Evolutionary conservation across 2,797 vertebrate genomes (phyloP), one percentile per base, ranked within the genome.

Genomic region (Girardinus metallicus): DNA sequence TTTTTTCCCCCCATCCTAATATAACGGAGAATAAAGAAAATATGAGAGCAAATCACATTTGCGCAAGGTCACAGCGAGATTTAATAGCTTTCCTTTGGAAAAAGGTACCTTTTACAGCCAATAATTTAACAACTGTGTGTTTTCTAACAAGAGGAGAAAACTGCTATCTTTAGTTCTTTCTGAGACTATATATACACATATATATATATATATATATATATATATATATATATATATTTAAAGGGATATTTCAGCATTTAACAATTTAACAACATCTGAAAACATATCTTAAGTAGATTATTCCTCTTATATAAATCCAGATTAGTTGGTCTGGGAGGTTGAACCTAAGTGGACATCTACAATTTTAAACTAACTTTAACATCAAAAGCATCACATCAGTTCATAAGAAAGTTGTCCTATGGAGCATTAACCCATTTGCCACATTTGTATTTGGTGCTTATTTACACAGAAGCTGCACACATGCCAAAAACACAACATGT

Each of bases 11-110:
- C 72, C 15, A 46, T 55, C 43, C 49, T 44, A 43, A 41, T 79
- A 44, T 79, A n/a, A 62, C 51, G 21, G 53, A 23, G 15, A 76
- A 79, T 41, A 72, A 79, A 15, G 16, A 15, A 53, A 2, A n/a
- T 8, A 16, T 57, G 10, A 81, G n/a, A 82, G 68, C 12, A 75
- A 71, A 79, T 68, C 29, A 74, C 44, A 36, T 46, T 44, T 75
- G 21, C 21, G 66, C 73, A 80, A 72, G 34, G 57, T 55, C 39
- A 78, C 73, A 73, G 31, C 4, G n/a, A 41, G 57, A 73, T 53
- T 68, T 36, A 60, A 68, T 55, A 43, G 18, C 47, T 73, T 43
- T 73, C 39, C 12, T 43, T 23, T 29, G 26, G 15, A 62, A 39
- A 57, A 21, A 15, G 16, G n/a, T 31, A 53, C 9, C 18, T 29